These are phyloP conservation scores for Dromas ardeola DNA, from an alignment of 2,113 vertebrate species.

Conservation along the genomic window DNA sequence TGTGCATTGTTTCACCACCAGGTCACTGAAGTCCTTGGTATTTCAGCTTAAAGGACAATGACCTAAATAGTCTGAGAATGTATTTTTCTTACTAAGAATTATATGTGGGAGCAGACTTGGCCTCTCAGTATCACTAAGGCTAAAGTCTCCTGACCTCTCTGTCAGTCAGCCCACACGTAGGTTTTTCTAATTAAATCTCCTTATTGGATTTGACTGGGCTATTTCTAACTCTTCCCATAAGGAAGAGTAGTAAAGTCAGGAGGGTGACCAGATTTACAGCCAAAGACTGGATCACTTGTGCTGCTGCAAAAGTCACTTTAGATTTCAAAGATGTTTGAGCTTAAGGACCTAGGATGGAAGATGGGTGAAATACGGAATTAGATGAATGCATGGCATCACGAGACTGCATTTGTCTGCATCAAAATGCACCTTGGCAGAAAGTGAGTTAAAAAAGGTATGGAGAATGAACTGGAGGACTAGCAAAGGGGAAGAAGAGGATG, in stretches of 20 bases:
- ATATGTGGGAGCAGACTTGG: conserved; percentile 1
- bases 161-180: neutral
- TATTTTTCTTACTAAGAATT: conserved; percentile 24
- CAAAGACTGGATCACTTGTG: neutral
- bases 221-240: neutral
- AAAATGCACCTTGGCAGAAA: neutral
- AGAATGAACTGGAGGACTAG: neutral
- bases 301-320: neutral
- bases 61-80: conserved; percentile 65
- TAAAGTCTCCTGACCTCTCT: conserved; percentile 2
- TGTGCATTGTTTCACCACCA: neutral
- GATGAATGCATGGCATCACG: neutral
- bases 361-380: neutral
- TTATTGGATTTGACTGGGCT: neutral
- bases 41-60: conserved; percentile 32
- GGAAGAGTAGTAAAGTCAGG: neutral
- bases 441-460: neutral
- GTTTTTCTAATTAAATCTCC: neutral
- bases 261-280: neutral
- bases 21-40: neutral
- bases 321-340: neutral
- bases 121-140: neutral
- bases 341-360: neutral
- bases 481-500: neutral
- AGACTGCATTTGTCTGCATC: neutral